Evolutionary conservation across 2,113 vertebrate genomes (phyloP).

Genomic region (Budorcas taxicolor): DNA sequence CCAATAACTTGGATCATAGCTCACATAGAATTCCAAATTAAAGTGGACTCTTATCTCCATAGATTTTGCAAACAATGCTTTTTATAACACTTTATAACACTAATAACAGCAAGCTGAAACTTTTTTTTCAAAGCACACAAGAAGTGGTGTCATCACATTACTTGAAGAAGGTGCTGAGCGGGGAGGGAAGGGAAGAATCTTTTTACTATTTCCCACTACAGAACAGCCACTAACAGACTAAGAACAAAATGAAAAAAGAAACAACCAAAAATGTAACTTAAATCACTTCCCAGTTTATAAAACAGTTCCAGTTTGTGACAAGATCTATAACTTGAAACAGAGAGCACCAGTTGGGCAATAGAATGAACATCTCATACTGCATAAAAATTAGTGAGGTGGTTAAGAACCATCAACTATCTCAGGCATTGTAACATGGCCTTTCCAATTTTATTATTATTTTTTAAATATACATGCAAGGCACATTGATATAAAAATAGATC

Average conservation of each 20-base stretch:
- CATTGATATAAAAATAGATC: conserved; percentile 77
- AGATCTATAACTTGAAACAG: conserved; percentile 60
- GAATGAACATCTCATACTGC: conserved; percentile 52
- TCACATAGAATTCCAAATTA: conserved; percentile 57
- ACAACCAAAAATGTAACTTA: conserved; percentile 31
- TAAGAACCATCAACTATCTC: conserved; percentile 58
- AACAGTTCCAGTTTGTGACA: conserved; percentile 55
- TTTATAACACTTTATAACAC: conserved; percentile 49
- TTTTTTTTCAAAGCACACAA: conserved; percentile 56
- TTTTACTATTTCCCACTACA: conserved; percentile 54
- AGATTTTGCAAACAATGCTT: conserved; percentile 50
- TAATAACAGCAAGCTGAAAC: conserved; percentile 63
- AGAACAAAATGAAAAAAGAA: background rate
- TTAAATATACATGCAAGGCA: conserved; percentile 79
- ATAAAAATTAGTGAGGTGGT: conserved; percentile 60
- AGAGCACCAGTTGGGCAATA: conserved; percentile 62
- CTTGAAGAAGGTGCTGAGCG: conserved; percentile 52
- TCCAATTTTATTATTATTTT: background rate
- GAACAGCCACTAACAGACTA: conserved; percentile 63
- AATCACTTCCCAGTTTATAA: conserved; percentile 51
- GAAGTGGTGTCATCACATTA: conserved; percentile 62
- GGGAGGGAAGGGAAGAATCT: conserved; percentile 56
- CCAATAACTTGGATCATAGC: conserved; percentile 43
- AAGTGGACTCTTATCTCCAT: conserved; percentile 39
- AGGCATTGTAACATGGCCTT: conserved; percentile 53